These are phyloP conservation scores for Glaucidium brasilianum DNA, from an alignment of 2,113 vertebrate genomes.

Conservation along the genomic window DNA sequence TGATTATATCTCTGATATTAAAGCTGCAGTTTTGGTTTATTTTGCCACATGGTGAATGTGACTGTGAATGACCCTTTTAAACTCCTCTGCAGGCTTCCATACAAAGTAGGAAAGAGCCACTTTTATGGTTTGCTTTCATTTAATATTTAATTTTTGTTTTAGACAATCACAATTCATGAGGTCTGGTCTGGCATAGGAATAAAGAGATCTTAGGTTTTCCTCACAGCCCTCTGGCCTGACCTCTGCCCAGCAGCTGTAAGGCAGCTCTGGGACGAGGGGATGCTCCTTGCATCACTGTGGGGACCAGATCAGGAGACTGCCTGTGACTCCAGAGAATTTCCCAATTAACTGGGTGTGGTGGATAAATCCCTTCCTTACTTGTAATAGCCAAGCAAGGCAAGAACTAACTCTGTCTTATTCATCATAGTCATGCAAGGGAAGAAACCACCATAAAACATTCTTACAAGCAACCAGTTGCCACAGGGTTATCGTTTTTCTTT, in stretches of 20 bases:
- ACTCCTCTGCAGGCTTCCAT: neutral
- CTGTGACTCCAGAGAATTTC: neutral
- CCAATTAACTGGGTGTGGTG: neutral
- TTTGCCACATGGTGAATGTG: neutral
- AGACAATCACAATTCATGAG: neutral
- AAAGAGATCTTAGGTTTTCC: neutral
- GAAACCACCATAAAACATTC: neutral
- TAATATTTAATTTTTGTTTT: neutral
- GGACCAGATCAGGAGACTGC: neutral
- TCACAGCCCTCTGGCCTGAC: neutral
- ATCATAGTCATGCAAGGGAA: neutral
- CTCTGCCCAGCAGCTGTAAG: neutral
- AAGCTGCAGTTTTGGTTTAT: neutral
- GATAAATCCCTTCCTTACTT: neutral
- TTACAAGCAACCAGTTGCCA: neutral
- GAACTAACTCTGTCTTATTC: neutral
- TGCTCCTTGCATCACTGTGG: accelerated
- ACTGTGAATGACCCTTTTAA: neutral
- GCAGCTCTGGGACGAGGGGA: neutral
- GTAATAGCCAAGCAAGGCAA: neutral
- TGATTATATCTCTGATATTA: neutral
- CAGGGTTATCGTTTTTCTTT: neutral
- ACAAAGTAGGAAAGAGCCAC: neutral
- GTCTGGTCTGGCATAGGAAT: neutral
- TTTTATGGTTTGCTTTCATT: neutral